Evolutionary conservation across 2,797 vertebrate genomes (phyloP).

Genomic region (Gambelia wislizenii): DNA sequence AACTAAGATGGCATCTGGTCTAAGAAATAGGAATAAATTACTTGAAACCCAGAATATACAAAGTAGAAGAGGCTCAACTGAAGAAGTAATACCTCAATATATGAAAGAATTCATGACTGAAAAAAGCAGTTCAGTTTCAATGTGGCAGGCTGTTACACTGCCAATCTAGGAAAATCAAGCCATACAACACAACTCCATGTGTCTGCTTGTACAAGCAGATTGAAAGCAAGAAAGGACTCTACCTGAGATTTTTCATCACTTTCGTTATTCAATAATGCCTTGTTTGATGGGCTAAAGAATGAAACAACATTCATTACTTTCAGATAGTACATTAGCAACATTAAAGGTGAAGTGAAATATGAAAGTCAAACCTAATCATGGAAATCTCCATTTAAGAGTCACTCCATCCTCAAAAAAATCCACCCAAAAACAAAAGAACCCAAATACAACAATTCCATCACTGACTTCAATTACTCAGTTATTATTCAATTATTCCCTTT

Average conservation of each 20-base stretch:
- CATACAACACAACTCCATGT: no score
- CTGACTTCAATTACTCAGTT: not conserved
- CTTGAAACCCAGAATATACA: no score
- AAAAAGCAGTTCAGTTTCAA: no score
- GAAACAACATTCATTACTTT: conserved; percentile 65
- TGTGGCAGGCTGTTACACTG: not conserved
- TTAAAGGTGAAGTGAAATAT: not conserved
- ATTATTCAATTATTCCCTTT: no score
- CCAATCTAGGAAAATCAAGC: not conserved
- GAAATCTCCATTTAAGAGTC: not conserved
- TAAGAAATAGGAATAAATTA: no score
- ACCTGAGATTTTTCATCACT: conserved; percentile 67
- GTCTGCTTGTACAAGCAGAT: not conserved
- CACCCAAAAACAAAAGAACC: no score
- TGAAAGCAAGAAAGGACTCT: conserved; percentile 48
- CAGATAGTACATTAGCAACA: conserved; percentile 17
- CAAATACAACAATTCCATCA: not conserved
- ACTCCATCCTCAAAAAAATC: no score
- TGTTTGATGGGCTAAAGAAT: conserved; percentile 54
- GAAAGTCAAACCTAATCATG: no score
- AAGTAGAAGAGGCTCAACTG: no score
- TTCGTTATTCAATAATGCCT: conserved; percentile 55
- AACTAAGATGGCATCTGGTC: no score
- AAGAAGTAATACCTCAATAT: no score
- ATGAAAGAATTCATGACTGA: no score